Evolutionary conservation across 2,888 invertebrate genomes (phyloP).

Genomic region (Athalia cordata): DNA sequence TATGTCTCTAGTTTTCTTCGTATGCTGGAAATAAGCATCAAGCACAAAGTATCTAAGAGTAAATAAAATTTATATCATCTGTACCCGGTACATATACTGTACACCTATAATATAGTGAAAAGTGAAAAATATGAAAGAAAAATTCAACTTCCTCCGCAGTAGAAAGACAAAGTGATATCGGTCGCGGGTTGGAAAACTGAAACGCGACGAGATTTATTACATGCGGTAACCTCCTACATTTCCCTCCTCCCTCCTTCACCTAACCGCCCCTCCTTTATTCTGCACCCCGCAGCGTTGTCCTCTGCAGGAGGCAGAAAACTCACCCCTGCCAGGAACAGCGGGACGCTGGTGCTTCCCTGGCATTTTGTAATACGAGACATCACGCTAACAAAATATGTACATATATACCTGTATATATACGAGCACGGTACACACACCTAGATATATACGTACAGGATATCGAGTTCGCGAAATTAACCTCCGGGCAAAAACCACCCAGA

Average conservation of each 20-base stretch:
- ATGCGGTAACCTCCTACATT: conserved; percentile 10
- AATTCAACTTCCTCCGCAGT: background rate
- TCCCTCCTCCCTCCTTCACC: no score
- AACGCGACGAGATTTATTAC: conserved; percentile 25
- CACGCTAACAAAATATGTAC: conserved; percentile 3
- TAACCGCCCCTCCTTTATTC: no score
- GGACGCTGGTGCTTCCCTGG: background rate
- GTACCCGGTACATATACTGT: no score
- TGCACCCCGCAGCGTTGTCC: background rate
- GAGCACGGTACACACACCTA: no score
- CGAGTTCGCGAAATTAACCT: no score
- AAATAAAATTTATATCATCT: background rate
- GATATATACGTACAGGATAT: no score
- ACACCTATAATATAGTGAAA: background rate
- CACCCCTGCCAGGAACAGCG: background rate
- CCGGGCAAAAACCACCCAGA: no score
- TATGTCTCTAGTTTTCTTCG: background rate
- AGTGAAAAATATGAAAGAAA: conserved; percentile 7
- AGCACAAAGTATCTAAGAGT: background rate
- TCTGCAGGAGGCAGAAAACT: background rate
- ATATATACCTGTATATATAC: background rate
- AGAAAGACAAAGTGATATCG: conserved; percentile 29
- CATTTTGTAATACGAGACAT: conserved; percentile 22
- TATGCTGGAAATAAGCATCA: conserved; percentile 15
- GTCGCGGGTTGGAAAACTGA: background rate